phyloP scores from a whole-genome alignment of 2,888 invertebrate species.

The Timema cristinae region DNA sequence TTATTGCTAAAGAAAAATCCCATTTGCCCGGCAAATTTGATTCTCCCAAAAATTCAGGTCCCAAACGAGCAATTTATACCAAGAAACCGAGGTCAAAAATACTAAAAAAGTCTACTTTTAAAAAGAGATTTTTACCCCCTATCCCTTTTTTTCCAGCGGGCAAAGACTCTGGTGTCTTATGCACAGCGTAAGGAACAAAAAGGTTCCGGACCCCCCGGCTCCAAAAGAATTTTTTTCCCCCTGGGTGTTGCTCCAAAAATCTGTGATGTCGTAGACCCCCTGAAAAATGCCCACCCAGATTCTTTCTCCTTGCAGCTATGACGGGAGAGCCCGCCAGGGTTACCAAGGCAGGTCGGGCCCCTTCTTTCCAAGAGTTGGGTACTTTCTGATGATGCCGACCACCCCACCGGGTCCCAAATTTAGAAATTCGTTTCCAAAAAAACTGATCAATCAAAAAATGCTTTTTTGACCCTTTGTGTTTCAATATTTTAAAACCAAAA shows the following conservation, averaged over 20 bases:
- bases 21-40: too few species aligned
- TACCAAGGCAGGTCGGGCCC: slow-evolving; percentile 55
- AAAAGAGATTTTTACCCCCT: slow-evolving; percentile 49
- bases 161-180: slow-evolving; percentile 67
- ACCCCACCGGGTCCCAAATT: too few species aligned
- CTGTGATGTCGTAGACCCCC: slow-evolving; percentile 94
- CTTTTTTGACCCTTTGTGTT: too few species aligned
- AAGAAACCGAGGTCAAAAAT: too few species aligned
- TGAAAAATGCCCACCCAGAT: slow-evolving; percentile 72
- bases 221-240: slow-evolving; percentile 85
- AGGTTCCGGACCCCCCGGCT: slow-evolving; percentile 86
- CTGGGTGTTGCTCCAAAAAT: slow-evolving; percentile 89
- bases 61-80: too few species aligned
- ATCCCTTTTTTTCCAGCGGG: slow-evolving; percentile 82
- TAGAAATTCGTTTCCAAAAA: too few species aligned
- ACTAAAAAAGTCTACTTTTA: background rate
- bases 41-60: too few species aligned
- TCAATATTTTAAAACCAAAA: too few species aligned
- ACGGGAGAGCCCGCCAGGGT: slow-evolving; percentile 65
- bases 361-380: too few species aligned
- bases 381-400: too few species aligned
- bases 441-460: too few species aligned
- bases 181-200: slow-evolving; percentile 89
- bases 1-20: too few species aligned
- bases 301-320: slow-evolving; percentile 60